Conservation (phyloP, 1,140 invertebrate genomes). For the Apocrypta bakeri region DNA sequence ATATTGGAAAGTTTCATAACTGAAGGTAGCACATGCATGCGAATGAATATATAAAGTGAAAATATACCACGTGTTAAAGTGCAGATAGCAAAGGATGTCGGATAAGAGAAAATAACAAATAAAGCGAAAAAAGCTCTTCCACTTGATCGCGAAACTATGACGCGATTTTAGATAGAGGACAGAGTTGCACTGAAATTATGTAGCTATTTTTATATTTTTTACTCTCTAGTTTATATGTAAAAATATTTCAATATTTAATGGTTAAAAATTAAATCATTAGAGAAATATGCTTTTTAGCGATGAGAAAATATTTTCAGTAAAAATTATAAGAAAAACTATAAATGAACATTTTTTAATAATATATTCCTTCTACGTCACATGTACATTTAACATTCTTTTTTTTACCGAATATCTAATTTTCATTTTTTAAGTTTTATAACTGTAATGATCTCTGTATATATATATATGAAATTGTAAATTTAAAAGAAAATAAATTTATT, state of each 20-base stretch:
- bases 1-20: slow-evolving; percentile 21
- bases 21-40: neutral
- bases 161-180: slow-evolving; percentile 31
- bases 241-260: neutral
- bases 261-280: neutral
- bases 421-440: neutral
- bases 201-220: slow-evolving; percentile 18
- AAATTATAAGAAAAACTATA: slow-evolving; percentile 19
- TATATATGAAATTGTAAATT: slow-evolving; percentile 3
- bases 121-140: slow-evolving; percentile 22
- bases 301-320: slow-evolving; percentile 32
- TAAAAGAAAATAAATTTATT: neutral
- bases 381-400: neutral
- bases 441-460: neutral
- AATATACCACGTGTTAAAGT: slow-evolving; percentile 22
- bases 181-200: slow-evolving; percentile 24
- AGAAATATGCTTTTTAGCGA: neutral
- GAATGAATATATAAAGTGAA: slow-evolving; percentile 34
- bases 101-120: neutral
- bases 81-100: neutral
- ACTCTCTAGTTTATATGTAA: slow-evolving; percentile 5
- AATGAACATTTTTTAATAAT: neutral
- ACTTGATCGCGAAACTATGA: slow-evolving; percentile 4
- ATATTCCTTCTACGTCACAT: neutral
- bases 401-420: neutral